phyloP scores from a whole-genome alignment of 1,140 invertebrate species.

The Yoshiicerus persimilis region DNA sequence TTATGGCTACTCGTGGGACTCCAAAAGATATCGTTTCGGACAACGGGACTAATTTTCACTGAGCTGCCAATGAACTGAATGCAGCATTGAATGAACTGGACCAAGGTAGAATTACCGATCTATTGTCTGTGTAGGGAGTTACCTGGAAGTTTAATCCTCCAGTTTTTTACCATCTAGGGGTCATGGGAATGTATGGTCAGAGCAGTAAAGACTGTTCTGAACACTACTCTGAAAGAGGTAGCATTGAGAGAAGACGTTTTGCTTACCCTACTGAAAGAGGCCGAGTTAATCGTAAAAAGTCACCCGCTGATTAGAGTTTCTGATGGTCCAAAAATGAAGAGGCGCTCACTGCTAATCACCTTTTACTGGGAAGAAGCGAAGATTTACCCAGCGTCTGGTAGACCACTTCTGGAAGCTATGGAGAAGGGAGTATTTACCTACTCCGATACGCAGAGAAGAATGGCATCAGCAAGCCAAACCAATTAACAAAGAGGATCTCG shows the following conservation, averaged over 20 bases:
- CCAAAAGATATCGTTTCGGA: constrained; percentile 45
- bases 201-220: not conserved
- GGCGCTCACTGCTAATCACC: constrained; percentile 47
- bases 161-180: not conserved
- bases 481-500: not conserved
- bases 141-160: not conserved
- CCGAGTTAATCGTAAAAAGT: constrained; percentile 46
- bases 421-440: not conserved
- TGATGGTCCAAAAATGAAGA: constrained; percentile 33
- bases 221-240: not conserved
- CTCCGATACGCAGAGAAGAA: not conserved
- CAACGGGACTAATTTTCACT: constrained; percentile 50
- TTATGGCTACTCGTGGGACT: constrained; percentile 46
- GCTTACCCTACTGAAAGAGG: constrained; percentile 39
- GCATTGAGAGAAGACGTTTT: not conserved
- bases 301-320: constrained; percentile 43
- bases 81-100: not conserved
- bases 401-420: not conserved
- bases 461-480: not conserved
- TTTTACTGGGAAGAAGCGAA: constrained; percentile 33
- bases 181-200: not conserved
- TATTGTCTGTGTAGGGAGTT: not conserved
- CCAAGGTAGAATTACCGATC: not conserved
- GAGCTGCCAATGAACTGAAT: constrained; percentile 30
- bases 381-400: not conserved